A percentile compares a stretch with the other conserved stretches of the same genome.
Conservation (phyloP, 2,888 invertebrate genomes). For the Thyatira batis region DNA sequence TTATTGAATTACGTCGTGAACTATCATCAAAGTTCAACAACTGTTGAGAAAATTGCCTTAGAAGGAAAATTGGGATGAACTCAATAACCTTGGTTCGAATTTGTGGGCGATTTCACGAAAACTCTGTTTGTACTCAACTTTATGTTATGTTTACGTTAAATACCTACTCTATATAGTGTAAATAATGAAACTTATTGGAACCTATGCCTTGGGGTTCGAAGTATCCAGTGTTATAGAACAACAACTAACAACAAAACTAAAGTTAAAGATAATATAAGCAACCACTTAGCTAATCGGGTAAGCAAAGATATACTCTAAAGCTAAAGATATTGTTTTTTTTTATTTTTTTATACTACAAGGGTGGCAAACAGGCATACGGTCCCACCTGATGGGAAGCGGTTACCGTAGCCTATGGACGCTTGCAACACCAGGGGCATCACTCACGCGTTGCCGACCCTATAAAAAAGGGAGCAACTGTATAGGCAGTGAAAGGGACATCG, state of each 20-base stretch:
- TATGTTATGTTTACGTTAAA: neutral
- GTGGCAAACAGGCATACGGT: too few relatives aligned
- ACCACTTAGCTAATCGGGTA: neutral
- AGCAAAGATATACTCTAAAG: neutral
- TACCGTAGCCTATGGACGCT: too few relatives aligned
- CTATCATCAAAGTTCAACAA: neutral
- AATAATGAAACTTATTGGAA: neutral
- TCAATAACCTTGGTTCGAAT: neutral
- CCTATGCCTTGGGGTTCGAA: neutral
- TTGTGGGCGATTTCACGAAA: neutral
- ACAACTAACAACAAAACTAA: neutral
- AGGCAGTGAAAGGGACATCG: too few relatives aligned
- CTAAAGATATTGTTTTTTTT: too few relatives aligned
- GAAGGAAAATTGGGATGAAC: neutral
- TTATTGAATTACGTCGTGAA: neutral
- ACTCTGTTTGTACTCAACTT: neutral
- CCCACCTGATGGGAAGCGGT: too few relatives aligned
- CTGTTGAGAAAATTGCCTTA: neutral
- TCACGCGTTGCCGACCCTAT: too few relatives aligned
- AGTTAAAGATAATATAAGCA: neutral
- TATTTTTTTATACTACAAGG: too few relatives aligned
- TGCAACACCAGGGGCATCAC: too few relatives aligned
- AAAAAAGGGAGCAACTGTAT: too few relatives aligned
- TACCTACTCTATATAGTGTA: neutral
- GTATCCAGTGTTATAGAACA: neutral